Evolutionary conservation across 2,888 invertebrate species (phyloP).

Genomic region (Scaptomyza polygonia): DNA sequence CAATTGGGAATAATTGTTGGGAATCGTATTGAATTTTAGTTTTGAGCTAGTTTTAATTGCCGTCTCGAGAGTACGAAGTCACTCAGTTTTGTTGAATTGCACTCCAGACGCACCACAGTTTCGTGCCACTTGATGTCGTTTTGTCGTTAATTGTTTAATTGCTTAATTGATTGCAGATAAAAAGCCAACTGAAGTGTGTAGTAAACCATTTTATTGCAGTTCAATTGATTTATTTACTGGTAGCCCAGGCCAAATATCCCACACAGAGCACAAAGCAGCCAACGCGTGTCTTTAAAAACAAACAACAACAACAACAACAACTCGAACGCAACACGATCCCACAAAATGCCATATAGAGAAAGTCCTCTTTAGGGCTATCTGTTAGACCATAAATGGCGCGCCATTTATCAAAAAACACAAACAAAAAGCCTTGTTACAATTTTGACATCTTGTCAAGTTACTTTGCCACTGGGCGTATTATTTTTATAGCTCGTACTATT

Average conservation of each 20-base stretch:
- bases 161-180: constrained; percentile 43
- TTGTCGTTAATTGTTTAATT: constrained; percentile 49
- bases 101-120: not conserved
- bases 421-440: constrained; percentile 35
- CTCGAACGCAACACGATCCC: not conserved
- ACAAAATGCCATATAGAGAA: constrained; percentile 19
- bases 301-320: constrained; percentile 30
- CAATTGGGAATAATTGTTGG: not conserved
- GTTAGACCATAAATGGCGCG: constrained; percentile 39
- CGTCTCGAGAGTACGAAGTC: not conserved
- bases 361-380: constrained; percentile 38
- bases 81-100: constrained; percentile 8
- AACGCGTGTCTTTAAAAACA: constrained; percentile 49
- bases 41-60: not conserved
- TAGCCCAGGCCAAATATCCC: constrained; percentile 43
- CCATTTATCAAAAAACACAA: constrained; percentile 46
- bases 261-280: constrained; percentile 49
- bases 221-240: constrained; percentile 63
- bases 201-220: constrained; percentile 45
- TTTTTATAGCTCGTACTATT: not conserved
- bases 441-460: constrained; percentile 37
- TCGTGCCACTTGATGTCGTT: constrained; percentile 16
- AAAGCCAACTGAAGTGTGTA: constrained; percentile 8
- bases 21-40: not conserved
- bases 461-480: constrained; percentile 42